Conservation (phyloP, 1,140 invertebrate genomes). For the Aphelenchoides fujianensis region DNA sequence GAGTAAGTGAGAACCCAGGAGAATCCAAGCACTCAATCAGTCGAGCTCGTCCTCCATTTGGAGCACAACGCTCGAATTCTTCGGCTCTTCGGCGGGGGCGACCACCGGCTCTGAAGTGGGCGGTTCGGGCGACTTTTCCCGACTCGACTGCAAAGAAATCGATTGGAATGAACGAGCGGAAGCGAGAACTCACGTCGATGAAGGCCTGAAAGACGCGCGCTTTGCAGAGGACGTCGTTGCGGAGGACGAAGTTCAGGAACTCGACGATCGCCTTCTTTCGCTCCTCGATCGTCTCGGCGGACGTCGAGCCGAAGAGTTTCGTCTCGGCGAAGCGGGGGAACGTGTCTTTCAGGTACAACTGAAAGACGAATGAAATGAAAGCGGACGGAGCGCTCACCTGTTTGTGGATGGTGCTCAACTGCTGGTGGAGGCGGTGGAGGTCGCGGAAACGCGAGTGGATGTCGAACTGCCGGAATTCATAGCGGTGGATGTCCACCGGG, state of each 20-base stretch:
- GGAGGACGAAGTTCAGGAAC: constrained; percentile 47
- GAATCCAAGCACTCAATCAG: no score
- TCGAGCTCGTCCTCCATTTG: background rate
- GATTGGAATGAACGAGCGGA: background rate
- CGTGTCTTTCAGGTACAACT: constrained; percentile 49
- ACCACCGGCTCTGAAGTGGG: background rate
- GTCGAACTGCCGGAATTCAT: constrained; percentile 31
- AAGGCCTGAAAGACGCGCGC: constrained; percentile 34
- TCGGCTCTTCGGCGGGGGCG: background rate
- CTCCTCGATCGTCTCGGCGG: constrained; percentile 40
- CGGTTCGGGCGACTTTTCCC: constrained; percentile 8
- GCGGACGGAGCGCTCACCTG: constrained; percentile 28
- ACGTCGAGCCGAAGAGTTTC: constrained; percentile 47
- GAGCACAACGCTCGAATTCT: background rate
- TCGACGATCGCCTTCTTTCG: constrained; percentile 30
- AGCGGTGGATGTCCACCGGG: constrained; percentile 11
- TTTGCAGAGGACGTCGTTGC: constrained; percentile 50
- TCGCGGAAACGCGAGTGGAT: constrained; percentile 41
- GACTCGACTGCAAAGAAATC: background rate
- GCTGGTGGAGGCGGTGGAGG: constrained; percentile 29
- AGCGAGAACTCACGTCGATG: constrained; percentile 35
- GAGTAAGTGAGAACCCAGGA: no score
- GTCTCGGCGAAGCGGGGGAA: constrained; percentile 43
- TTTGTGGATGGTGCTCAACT: constrained; percentile 38
- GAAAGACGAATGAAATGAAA: constrained; percentile 4